phyloP scores from a whole-genome alignment of 2,797 vertebrate species.

The Ptychadena robeensis region DNA sequence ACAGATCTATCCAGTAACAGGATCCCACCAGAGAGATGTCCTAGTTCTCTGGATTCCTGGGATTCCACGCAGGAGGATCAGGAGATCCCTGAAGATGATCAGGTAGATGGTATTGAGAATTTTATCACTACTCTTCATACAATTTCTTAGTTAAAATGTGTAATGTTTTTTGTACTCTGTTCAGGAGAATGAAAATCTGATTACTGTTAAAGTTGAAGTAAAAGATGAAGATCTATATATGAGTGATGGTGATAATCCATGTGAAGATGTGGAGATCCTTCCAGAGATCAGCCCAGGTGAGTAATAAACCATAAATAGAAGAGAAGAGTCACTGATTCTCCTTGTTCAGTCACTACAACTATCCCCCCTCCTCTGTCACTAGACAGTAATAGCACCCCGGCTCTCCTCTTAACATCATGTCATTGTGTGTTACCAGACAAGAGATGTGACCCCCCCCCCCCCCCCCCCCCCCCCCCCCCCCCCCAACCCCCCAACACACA shows the following conservation, averaged over 20 bases:
- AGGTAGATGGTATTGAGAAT: too few relatives aligned
- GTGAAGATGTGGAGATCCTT: neutral
- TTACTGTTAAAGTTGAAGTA: neutral
- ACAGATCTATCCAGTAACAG: too few relatives aligned
- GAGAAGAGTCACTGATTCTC: neutral
- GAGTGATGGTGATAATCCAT: neutral
- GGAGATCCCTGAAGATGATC: too few relatives aligned
- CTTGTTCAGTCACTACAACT: neutral
- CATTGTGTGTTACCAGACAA: constrained; percentile 63
- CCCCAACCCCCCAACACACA: constrained; percentile 13
- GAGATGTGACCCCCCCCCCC: constrained; percentile 25
- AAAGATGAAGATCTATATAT: neutral
- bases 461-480: too few relatives aligned
- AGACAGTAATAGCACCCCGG: neutral
- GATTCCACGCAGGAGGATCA: too few relatives aligned
- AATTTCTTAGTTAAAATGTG: too few relatives aligned
- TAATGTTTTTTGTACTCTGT: neutral
- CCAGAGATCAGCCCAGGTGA: neutral
- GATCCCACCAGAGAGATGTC: too few relatives aligned
- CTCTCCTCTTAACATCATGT: constrained; percentile 49
- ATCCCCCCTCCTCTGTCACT: neutral
- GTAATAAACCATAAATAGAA: neutral
- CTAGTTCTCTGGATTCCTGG: too few relatives aligned
- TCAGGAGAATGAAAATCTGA: neutral
- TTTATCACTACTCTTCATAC: too few relatives aligned